Evolutionary conservation across 2,113 vertebrate genomes (phyloP), one percentile per base, ranked within the genome.

Genomic region (Limanda limanda): DNA sequence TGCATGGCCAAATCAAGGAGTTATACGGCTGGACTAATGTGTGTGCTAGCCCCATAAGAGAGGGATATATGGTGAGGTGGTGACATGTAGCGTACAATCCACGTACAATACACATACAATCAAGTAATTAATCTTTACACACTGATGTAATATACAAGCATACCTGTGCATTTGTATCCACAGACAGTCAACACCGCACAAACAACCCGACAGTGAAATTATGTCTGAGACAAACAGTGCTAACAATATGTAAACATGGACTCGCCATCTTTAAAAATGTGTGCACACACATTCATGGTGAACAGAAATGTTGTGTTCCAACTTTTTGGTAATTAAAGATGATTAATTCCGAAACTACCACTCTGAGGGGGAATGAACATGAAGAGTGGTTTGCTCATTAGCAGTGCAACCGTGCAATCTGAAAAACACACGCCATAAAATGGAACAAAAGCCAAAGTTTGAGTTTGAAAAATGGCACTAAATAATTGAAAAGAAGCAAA

Each of bases 351-450:
- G 42, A 76, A 76, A 78, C 74, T 70, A 77, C 56, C 17, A 76
- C n/a, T 86, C 47, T 48, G 58, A 86, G n/a, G 65, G 37, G 54
- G 45, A 79, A 86, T 42, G 17, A 76, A 79, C 76, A 10, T 45
- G 27, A 72, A 54, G 14, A 84, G 65, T 23, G 57, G 57, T 76
- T 67, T 82, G 57, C 54, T 91, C 72, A 89, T 83, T 89, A 87
- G 63, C 59, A 65, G 60, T 56, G 61, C 55, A 66, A 58, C 64
- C 10, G 1, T 74, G 78, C 71, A 82, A 82, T 81, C 25, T 72
- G 71, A 52, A 88, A 81, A 83, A 82, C 70, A 87, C 48, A 73
- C 24, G 77, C 25, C 20, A 65, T 45, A 62, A 84, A 85, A 60
- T 23, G 56, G 78, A 79, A 48, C 74, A 68, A 71, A 64, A 52